These are phyloP conservation scores for Ctenosaura bakeri DNA, from an alignment of 2,797 vertebrate species.

Conservation along the genomic window DNA sequence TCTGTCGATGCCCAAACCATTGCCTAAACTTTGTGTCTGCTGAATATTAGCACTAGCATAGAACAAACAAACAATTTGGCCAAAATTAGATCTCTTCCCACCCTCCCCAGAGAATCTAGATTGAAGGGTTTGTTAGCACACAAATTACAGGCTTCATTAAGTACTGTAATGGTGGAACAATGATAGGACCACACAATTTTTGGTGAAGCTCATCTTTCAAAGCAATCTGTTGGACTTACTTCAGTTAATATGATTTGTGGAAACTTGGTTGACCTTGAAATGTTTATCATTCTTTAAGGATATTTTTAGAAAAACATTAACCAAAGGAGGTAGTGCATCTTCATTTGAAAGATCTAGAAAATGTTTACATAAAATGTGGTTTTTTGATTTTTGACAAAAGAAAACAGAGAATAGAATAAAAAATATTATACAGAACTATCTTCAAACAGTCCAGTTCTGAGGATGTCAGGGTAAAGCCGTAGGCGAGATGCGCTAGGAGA, in stretches of 20 bases:
- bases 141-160: constrained; percentile 41
- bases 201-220: constrained; percentile 8
- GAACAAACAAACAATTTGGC: constrained; percentile 48
- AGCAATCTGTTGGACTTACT: constrained; percentile 21
- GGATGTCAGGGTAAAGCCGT: not conserved
- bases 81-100: constrained; percentile 2
- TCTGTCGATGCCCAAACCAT: not conserved
- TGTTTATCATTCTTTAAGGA: constrained; percentile 32
- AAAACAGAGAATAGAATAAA: not conserved
- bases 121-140: constrained; percentile 28
- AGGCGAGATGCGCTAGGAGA: not conserved
- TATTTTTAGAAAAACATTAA: constrained; percentile 1
- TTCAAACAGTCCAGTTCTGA: not conserved
- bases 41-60: not conserved
- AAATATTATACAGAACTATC: not conserved
- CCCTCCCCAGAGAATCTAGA: not conserved
- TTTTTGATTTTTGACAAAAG: not conserved
- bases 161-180: constrained; percentile 15
- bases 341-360: not conserved
- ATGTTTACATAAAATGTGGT: not conserved
- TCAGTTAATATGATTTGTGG: not conserved
- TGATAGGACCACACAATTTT: not conserved
- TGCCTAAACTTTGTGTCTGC: not conserved
- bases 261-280: constrained; percentile 21
- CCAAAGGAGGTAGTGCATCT: not conserved